Conservation (phyloP, 1,140 invertebrate genomes). For the Phocides pigmalion region DNA sequence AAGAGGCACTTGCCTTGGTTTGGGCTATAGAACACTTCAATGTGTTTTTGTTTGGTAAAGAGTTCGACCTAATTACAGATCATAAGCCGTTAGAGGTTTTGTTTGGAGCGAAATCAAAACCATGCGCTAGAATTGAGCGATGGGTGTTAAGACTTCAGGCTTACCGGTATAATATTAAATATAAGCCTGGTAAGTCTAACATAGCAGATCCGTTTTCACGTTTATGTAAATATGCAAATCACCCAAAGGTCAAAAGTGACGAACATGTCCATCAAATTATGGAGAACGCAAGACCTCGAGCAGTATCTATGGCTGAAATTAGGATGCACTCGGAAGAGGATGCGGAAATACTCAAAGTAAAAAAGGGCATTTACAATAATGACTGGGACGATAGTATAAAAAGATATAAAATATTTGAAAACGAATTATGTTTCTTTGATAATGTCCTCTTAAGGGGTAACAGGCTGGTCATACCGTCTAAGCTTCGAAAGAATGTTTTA, state of each 20-base stretch:
- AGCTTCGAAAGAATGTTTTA: conserved; percentile 42
- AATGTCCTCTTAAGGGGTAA: conserved; percentile 32
- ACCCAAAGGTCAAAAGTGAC: not conserved
- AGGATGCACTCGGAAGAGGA: not conserved
- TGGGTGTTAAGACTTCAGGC: conserved; percentile 39
- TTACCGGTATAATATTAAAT: conserved; percentile 33
- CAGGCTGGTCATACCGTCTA: conserved; percentile 45
- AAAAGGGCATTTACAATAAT: conserved; percentile 32
- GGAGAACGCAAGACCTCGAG: not conserved
- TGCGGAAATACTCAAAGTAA: conserved; percentile 30
- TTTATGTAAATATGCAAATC: not conserved
- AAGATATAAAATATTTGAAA: conserved; percentile 34
- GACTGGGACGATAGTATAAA: conserved; percentile 34
- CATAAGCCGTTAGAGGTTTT: conserved; percentile 39
- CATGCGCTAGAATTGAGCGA: conserved; percentile 38
- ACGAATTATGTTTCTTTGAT: conserved; percentile 38
- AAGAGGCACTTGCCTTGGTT: conserved; percentile 41
- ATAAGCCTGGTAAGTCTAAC: conserved; percentile 38
- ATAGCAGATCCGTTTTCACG: conserved; percentile 41
- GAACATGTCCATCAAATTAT: conserved; percentile 2
- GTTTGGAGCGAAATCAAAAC: conserved; percentile 39
- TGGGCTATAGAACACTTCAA: conserved; percentile 37
- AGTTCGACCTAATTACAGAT: conserved; percentile 38
- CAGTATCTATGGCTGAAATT: conserved; percentile 6
- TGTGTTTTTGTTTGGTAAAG: conserved; percentile 35